These are phyloP conservation scores for Zosterops borbonicus DNA, from an alignment of 2,113 vertebrate species.

Conservation along the genomic window DNA sequence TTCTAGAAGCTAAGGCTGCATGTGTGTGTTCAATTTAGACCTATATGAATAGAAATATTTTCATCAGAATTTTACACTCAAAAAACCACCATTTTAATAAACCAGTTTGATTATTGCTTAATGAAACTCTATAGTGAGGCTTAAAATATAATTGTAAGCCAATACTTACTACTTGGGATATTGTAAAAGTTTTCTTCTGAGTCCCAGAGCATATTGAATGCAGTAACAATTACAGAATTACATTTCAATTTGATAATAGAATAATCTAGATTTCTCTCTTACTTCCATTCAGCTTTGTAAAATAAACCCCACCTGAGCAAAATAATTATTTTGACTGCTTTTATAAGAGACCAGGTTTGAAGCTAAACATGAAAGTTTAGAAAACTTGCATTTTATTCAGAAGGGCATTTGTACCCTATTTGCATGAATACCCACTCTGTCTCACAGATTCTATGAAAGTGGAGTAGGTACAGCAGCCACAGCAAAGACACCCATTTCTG, in stretches of 20 bases:
- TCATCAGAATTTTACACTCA: neutral
- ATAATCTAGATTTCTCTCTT: neutral
- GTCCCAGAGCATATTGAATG: neutral
- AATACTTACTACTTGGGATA: neutral
- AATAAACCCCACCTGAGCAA: neutral
- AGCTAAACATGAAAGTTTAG: neutral
- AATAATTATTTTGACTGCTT: neutral
- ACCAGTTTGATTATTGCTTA: neutral
- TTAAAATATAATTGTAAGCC: neutral
- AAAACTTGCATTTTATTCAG: neutral
- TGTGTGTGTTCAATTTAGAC: neutral
- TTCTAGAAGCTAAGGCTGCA: neutral
- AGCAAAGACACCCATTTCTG: neutral
- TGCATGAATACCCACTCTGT: neutral
- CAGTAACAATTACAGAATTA: neutral
- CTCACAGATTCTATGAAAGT: neutral
- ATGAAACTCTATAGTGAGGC: neutral
- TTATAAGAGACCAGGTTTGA: neutral
- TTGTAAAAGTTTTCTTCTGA: neutral
- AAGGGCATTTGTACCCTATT: neutral
- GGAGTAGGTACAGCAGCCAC: neutral
- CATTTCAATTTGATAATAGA: neutral
- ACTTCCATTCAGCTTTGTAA: neutral
- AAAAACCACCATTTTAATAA: neutral
- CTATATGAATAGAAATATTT: neutral